These are phyloP conservation scores for Teleogryllus oceanicus DNA, from an alignment of 2,888 invertebrate species.

Conservation along the genomic window DNA sequence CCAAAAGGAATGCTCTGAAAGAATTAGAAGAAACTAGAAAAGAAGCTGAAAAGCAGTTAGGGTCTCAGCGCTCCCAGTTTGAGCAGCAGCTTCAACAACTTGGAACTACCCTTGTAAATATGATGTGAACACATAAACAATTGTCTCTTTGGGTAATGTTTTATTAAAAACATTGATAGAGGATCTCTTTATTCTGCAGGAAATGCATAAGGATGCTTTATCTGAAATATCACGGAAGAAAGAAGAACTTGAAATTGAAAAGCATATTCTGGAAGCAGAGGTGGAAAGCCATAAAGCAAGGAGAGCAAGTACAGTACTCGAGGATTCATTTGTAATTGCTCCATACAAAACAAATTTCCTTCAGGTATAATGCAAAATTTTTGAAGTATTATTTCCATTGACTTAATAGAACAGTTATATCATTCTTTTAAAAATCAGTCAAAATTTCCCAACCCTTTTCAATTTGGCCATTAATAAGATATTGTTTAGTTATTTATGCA, in stretches of 20 bases:
- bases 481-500: too few species aligned
- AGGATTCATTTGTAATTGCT: slow-evolving; percentile 22
- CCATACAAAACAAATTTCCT: slow-evolving; percentile 34
- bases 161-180: too few species aligned
- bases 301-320: not conserved
- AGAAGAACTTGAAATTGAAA: slow-evolving; percentile 34
- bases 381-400: too few species aligned
- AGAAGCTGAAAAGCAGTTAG: slow-evolving; percentile 43
- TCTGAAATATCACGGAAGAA: slow-evolving; percentile 42
- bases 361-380: slow-evolving; percentile 28
- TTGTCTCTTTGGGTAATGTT: not conserved
- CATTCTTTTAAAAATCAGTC: too few species aligned
- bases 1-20: slow-evolving; percentile 43
- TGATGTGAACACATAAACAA: not conserved
- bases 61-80: slow-evolving; percentile 45
- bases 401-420: too few species aligned
- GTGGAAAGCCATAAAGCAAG: slow-evolving; percentile 21
- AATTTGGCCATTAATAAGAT: too few species aligned
- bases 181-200: slow-evolving; percentile 32
- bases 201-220: slow-evolving; percentile 45
- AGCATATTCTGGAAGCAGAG: slow-evolving; percentile 30
- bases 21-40: slow-evolving; percentile 34
- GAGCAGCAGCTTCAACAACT: slow-evolving; percentile 45
- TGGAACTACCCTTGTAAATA: slow-evolving; percentile 39
- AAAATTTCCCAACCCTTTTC: too few species aligned